A percentile compares a stretch with the other conserved stretches of the same genome.
Conservation (phyloP, 2,888 invertebrate species). For the Geophilus truncorum region DNA sequence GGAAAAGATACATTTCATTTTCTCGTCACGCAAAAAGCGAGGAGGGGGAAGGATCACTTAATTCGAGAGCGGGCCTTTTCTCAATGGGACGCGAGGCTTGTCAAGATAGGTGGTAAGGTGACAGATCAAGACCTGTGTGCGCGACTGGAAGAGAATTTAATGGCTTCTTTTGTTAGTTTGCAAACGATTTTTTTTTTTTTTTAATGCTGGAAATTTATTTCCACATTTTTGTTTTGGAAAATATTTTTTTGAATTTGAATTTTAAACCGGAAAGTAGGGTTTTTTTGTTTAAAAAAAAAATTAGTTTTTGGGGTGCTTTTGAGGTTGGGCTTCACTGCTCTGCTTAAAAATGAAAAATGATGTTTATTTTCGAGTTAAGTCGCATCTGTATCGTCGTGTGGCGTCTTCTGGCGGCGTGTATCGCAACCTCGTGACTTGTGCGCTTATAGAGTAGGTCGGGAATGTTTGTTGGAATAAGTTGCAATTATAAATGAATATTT, state of each 20-base stretch:
- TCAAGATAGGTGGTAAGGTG: conserved; percentile 1
- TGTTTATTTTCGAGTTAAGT: neutral
- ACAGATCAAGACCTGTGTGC: neutral
- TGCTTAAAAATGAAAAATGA: no score
- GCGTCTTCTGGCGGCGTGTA: conserved; percentile 4
- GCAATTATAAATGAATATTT: no score
- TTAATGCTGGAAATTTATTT: neutral
- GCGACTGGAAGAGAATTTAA: conserved; percentile 3
- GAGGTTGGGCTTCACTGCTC: neutral
- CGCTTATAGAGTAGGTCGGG: no score
- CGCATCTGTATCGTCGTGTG: neutral
- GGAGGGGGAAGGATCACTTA: neutral
- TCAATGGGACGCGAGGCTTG: conserved; percentile 5
- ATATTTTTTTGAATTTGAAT: neutral
- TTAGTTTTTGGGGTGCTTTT: neutral
- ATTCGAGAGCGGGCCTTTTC: conserved; percentile 11
- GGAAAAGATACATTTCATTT: neutral
- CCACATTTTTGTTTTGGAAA: neutral
- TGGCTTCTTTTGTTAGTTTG: conserved; percentile 8
- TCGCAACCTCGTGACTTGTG: no score
- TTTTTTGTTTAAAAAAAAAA: neutral
- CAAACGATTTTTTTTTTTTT: neutral
- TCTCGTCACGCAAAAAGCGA: conserved; percentile 7
- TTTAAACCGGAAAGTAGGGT: neutral
- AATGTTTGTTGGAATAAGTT: no score